Base-by-base conservation (phyloP, 2,888 invertebrate genomes). In the Drosophila nigritarsus region DNA sequence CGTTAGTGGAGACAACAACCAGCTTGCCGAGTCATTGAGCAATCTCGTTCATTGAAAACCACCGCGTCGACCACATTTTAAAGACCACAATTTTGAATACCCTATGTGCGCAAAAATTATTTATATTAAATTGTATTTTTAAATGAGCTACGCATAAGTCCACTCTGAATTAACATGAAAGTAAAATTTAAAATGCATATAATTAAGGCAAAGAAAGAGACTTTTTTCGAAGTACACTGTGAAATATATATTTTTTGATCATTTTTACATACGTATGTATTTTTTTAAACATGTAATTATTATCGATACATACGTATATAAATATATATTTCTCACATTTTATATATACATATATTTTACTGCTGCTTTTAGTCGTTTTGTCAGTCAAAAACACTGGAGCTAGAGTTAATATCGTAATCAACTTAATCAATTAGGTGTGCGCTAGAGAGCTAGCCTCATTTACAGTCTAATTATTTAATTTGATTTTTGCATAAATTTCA, bases 351-450 rank as follows among this genome's bases (percentile, higher is more conserved):
- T 8, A 2, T 1, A 24, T 30, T 18, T 58, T 42, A 42, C 49
- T 40, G 6, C 3, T n/a, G 2, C 27, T 42, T 42, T 55, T 50
- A 56, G 51, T 54, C 56, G 73, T 55, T 71, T 50, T 53, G 51
- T 65, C 64, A 63, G 45, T 48, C 48, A 62, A 55, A 60, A 42
- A 3, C 11, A 20, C 42, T 59, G 30, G 61, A 64, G 45, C 38
- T 64, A 50, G 54, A 74, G 65, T 62, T 78, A 72, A 80, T 79
- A 83, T 66, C 69, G 42, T 79, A 84, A 88, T 88, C 83, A 79
- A 80, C 73, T 84, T 70, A 84, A 81, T 86, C 88, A 88, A 84
- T 88, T 88, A 86, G 83, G 48, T 65, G 73, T 70, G 78, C 80
- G 53, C 32, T 56, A 36, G 29, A 27, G 29, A 54, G 70, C 51